Percentiles rank a stretch among this genome's conserved stretches.
Evolutionary conservation across 2,888 invertebrate species (phyloP).

Genomic region (Euzetes globulus): DNA sequence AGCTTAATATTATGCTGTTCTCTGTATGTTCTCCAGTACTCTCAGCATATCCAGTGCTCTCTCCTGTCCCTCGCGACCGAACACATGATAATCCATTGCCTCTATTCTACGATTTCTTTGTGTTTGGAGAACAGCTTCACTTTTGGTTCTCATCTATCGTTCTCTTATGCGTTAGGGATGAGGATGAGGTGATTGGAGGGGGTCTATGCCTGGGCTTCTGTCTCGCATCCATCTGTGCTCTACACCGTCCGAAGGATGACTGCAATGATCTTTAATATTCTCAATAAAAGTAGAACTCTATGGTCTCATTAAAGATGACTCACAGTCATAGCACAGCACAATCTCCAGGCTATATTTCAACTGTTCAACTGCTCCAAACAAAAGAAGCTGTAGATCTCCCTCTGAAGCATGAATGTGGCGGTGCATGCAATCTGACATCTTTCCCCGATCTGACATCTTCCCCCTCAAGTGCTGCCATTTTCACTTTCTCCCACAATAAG

Average conservation of each 20-base stretch:
- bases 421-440: slow-evolving; percentile 31
- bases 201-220: background rate
- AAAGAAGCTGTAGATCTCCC: slow-evolving; percentile 25
- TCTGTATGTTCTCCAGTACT: background rate
- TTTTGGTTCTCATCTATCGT: background rate
- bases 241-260: slow-evolving; percentile 28
- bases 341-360: slow-evolving; percentile 31
- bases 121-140: slow-evolving; percentile 21
- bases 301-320: slow-evolving; percentile 32
- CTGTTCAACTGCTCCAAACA: background rate
- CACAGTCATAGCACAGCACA: slow-evolving; percentile 8
- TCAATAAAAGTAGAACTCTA: background rate
- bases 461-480: slow-evolving; percentile 26
- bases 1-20: background rate
- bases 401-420: background rate
- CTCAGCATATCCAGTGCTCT: background rate
- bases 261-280: slow-evolving; percentile 24
- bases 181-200: slow-evolving; percentile 28
- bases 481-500: slow-evolving; percentile 10
- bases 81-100: slow-evolving; percentile 29
- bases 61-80: slow-evolving; percentile 20
- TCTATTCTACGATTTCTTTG: slow-evolving; percentile 28
- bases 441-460: slow-evolving; percentile 24
- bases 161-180: background rate
- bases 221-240: slow-evolving; percentile 26